Conservation (phyloP, 1,140 invertebrate genomes). For the Drosophila auraria region DNA sequence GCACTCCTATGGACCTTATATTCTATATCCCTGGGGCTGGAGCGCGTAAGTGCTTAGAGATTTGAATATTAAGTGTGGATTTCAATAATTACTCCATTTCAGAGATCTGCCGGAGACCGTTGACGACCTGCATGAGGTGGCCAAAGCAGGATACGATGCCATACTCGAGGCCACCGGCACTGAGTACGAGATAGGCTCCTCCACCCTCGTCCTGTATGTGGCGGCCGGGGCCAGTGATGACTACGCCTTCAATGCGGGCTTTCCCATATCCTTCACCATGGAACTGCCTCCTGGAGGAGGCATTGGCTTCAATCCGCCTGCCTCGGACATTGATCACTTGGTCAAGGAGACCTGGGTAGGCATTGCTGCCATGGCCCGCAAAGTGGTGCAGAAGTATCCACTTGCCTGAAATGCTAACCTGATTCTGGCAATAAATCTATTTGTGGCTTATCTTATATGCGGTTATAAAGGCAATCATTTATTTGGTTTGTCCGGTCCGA, state of each 20-base stretch:
- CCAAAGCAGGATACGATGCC: slow-evolving; percentile 82
- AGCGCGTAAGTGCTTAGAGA: slow-evolving; percentile 72
- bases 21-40: slow-evolving; percentile 91
- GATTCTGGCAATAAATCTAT: slow-evolving; percentile 16
- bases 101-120: slow-evolving; percentile 77
- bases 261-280: slow-evolving; percentile 89
- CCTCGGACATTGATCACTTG: slow-evolving; percentile 87
- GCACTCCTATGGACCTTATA: slow-evolving; percentile 89
- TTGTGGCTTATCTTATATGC: slow-evolving; percentile 4
- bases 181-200: slow-evolving; percentile 87
- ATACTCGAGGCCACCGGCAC: slow-evolving; percentile 86
- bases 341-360: slow-evolving; percentile 90
- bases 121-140: slow-evolving; percentile 84
- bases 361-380: slow-evolving; percentile 85
- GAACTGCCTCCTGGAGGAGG: slow-evolving; percentile 89
- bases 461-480: neutral
- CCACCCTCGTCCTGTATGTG: slow-evolving; percentile 86
- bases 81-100: neutral
- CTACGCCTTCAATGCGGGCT: slow-evolving; percentile 87
- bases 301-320: slow-evolving; percentile 88
- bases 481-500: neutral
- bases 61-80: accelerated
- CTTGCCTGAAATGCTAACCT: slow-evolving; percentile 14
- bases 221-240: slow-evolving; percentile 88
- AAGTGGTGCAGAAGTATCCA: slow-evolving; percentile 70